Base-by-base conservation (phyloP, 2,797 vertebrate species). In the Myripristis jacobus region DNA sequence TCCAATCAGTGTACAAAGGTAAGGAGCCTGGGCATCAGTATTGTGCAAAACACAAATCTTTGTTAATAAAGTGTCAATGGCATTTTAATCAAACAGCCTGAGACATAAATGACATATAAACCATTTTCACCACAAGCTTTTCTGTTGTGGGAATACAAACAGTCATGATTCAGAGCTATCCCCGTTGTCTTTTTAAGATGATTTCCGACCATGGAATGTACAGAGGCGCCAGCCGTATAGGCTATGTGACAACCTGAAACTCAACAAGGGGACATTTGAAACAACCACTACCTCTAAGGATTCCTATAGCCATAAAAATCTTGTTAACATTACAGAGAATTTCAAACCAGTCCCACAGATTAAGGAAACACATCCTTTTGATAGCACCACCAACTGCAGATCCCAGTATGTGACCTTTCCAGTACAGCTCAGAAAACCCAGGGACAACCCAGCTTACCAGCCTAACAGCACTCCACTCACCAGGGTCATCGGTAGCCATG, bases 301-400 rank as follows among this genome's bases (percentile, higher is more conserved):
- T 2, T 9, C 36, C 27, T 57, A 1, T 34, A 9, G 4, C 25
- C 29, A 46, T 18, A 66, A 44, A 12, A 15, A n/a, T 5, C 27
- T 6, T 12, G n/a, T 11, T n/a, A 22, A 31, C 7, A 25, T 22
- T 1, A 55, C 51, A 16, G 25, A 46, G 4, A 64, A 48, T 27
- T 61, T 58, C 38, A 81, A 54, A 50, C 75, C 59, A 10, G 18
- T 44, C 9, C 13, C n/a, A 16, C 7, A 41, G 2, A 15, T 4
- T 1, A n/a, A 7, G 16, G n/a, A 70, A 27, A 12, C 13, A 0
- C 11, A 27, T 25, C 70, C 77, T 3, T 68, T 88, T 10, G 76
- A 86, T 12, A 54, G 53, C n/a, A 9, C 50, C 60, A 87, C 86
- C 31, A 89, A 58, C 86, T 90, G 91, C 78, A 80, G 58, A 21